phyloP scores from a whole-genome alignment of 1,140 invertebrate species.

The Doryteuthis pealeii region DNA sequence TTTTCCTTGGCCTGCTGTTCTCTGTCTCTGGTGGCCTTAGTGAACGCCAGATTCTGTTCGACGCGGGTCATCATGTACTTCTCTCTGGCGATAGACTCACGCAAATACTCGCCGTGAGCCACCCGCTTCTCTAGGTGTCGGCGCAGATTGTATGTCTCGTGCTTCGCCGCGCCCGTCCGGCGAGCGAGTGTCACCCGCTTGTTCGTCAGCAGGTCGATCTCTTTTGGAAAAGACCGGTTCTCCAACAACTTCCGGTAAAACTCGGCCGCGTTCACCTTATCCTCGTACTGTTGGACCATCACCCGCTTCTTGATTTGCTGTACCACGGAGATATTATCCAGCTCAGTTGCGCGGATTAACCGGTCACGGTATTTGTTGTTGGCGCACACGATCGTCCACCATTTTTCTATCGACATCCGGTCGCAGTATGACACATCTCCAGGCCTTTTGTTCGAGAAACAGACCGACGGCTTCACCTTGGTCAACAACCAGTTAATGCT shows the following conservation, averaged over 20 bases:
- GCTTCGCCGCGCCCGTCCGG: not conserved
- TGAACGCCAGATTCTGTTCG: not conserved
- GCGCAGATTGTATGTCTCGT: not conserved
- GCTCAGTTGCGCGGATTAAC: not conserved
- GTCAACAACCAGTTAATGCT: too few relatives aligned
- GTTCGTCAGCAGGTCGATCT: not conserved
- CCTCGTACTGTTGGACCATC: not conserved
- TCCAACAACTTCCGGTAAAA: not conserved
- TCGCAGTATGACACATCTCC: too few relatives aligned
- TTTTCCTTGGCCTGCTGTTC: not conserved
- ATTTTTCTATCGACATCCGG: not conserved
- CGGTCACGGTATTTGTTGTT: not conserved
- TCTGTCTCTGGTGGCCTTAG: not conserved
- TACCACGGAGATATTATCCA: not conserved
- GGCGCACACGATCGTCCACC: not conserved
- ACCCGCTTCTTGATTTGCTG: not conserved
- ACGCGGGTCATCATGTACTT: not conserved
- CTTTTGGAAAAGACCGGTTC: not conserved
- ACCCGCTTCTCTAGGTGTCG: not conserved
- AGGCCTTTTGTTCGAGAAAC: too few relatives aligned
- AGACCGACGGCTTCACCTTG: too few relatives aligned
- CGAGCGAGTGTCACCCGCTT: not conserved
- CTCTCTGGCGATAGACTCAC: not conserved
- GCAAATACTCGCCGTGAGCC: not conserved
- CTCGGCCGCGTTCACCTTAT: not conserved